phyloP scores from a whole-genome alignment of 2,888 invertebrate species.

The Theretra japonica region DNA sequence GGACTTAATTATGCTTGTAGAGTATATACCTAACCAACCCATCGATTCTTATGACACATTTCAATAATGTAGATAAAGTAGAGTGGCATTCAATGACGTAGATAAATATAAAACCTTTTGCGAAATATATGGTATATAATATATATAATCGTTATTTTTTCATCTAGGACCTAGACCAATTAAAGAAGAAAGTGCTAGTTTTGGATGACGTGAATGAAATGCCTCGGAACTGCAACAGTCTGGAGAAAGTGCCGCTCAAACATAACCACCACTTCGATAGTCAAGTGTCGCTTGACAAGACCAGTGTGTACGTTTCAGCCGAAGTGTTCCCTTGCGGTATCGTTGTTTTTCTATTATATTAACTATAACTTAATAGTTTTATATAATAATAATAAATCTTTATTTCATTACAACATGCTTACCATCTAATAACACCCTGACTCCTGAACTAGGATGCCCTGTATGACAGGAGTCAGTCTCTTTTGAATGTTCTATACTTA shows the following conservation, averaged over 20 bases:
- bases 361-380: too few species aligned
- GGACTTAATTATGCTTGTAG: too few species aligned
- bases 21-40: background rate
- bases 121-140: background rate
- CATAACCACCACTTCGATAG: slow-evolving; percentile 68
- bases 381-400: too few species aligned
- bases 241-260: slow-evolving; percentile 57
- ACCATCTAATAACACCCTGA: too few species aligned
- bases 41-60: slow-evolving; percentile 3
- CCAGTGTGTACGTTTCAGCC: slow-evolving; percentile 68
- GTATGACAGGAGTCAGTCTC: too few species aligned
- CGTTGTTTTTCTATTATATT: slow-evolving; percentile 27
- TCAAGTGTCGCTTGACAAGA: slow-evolving; percentile 64
- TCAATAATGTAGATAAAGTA: slow-evolving; percentile 10
- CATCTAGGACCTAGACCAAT: slow-evolving; percentile 61
- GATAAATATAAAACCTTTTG: background rate
- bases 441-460: too few species aligned
- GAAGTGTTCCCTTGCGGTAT: slow-evolving; percentile 77
- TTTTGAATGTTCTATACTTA: too few species aligned
- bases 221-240: slow-evolving; percentile 59
- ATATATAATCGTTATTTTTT: slow-evolving; percentile 16
- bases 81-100: background rate
- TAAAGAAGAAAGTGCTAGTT: slow-evolving; percentile 54
- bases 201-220: slow-evolving; percentile 51
- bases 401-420: too few species aligned